phyloP scores from a whole-genome alignment of 1,140 invertebrate genomes.

The Neodiprion fabricii region DNA sequence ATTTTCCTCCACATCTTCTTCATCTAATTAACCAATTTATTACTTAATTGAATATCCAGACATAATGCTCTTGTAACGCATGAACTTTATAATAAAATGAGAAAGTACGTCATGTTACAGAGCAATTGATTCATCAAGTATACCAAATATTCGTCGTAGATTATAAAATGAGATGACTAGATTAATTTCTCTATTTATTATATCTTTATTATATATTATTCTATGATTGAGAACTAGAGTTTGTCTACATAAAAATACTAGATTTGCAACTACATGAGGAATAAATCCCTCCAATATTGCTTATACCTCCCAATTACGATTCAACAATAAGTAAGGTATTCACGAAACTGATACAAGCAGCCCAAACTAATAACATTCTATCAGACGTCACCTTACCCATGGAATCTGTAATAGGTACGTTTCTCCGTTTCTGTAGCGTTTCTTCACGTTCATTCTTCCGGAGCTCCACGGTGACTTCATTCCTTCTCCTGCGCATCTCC shows the following conservation, averaged over 20 bases:
- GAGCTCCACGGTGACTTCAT: conserved; percentile 94
- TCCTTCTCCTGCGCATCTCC: conserved; percentile 95
- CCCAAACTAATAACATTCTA: not conserved
- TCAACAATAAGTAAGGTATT: too few relatives aligned
- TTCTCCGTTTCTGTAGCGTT: conserved; percentile 92
- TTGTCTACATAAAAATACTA: too few relatives aligned
- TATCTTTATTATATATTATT: not conserved
- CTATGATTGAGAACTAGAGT: too few relatives aligned
- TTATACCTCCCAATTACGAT: too few relatives aligned
- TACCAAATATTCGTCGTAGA: conserved; percentile 13
- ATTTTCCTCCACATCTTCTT: conserved; percentile 75
- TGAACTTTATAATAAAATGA: conserved; percentile 19
- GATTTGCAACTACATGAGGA: too few relatives aligned
- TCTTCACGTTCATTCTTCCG: conserved; percentile 98
- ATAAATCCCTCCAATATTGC: too few relatives aligned
- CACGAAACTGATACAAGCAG: not conserved
- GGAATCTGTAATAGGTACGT: conserved; percentile 85
- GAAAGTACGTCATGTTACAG: not conserved
- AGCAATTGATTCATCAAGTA: not conserved
- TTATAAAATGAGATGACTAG: conserved; percentile 18
- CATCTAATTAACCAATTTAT: conserved; percentile 61
- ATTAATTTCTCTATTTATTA: conserved; percentile 11
- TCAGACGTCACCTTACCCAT: conserved; percentile 66
- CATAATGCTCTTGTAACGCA: conserved; percentile 15
- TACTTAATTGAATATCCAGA: conserved; percentile 8